Evolutionary conservation across 2,888 invertebrate genomes (phyloP).

Genomic region (Anagyrus pseudococci): DNA sequence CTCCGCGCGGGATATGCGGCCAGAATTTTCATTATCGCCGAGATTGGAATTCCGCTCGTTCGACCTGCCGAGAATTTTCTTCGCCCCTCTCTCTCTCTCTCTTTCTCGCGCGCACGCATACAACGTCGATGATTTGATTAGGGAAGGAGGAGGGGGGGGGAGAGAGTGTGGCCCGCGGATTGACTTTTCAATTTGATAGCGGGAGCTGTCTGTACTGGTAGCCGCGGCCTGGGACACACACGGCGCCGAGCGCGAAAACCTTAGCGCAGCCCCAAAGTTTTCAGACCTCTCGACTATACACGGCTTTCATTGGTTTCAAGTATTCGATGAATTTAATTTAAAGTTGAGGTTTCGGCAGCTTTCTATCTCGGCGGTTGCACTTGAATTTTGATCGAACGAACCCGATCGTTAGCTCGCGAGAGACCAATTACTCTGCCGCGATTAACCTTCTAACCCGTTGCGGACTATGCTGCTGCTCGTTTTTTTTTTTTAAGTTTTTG

Average conservation of each 20-base stretch:
- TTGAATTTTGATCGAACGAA: no score
- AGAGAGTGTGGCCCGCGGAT: background rate
- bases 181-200: background rate
- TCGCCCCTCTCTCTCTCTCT: no score
- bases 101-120: no score
- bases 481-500: background rate
- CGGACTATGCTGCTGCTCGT: no score
- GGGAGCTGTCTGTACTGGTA: background rate
- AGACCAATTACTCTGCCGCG: no score
- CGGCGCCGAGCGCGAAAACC: no score
- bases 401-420: no score
- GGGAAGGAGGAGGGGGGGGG: background rate
- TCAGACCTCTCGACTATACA: background rate
- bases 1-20: no score
- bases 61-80: background rate
- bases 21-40: conserved; percentile 19
- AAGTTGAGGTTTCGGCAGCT: background rate
- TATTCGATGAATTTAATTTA: background rate
- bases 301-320: background rate
- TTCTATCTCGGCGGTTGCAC: background rate
- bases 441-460: no score
- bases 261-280: no score
- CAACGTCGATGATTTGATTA: background rate
- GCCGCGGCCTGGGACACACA: background rate
- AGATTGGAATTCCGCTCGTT: conserved; percentile 4